These are phyloP conservation scores for Centropyge bicolor DNA, from an alignment of 2,797 vertebrate genomes.

Conservation along the genomic window DNA sequence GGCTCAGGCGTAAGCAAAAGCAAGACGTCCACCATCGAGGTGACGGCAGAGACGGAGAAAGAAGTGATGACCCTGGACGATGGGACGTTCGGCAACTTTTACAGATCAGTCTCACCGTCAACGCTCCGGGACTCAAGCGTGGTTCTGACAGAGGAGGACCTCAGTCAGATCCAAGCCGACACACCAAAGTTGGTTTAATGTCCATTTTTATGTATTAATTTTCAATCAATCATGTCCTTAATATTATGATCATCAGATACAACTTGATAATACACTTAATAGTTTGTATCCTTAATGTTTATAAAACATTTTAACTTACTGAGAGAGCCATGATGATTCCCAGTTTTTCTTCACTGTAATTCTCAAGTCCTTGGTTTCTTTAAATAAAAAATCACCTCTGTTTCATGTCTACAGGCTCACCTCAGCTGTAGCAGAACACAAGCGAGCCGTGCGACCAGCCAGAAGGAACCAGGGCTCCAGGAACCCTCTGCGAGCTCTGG, in stretches of 20 bases:
- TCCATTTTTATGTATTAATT: background rate
- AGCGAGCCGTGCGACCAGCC: conserved; percentile 84
- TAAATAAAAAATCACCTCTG: background rate
- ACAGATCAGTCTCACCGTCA: conserved; percentile 75
- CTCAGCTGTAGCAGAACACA: conserved; percentile 85
- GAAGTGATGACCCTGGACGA: conserved; percentile 88
- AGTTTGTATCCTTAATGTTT: background rate
- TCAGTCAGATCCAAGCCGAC: conserved; percentile 78
- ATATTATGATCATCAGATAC: background rate
- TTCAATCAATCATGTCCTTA: background rate
- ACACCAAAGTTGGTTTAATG: conserved; percentile 81
- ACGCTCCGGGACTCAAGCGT: conserved; percentile 59
- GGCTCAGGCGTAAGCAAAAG: conserved; percentile 71
- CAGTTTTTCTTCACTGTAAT: background rate
- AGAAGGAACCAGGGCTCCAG: conserved; percentile 85
- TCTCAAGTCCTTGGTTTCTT: background rate
- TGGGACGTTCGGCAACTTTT: conserved; percentile 86
- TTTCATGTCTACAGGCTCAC: conserved; percentile 75
- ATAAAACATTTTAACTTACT: background rate
- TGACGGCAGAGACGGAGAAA: conserved; percentile 86
- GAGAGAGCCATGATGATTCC: background rate
- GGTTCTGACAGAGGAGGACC: conserved; percentile 81
- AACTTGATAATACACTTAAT: background rate
- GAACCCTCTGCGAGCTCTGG: conserved; percentile 86
- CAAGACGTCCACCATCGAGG: conserved; percentile 84